Base-by-base conservation (phyloP, 2,113 vertebrate genomes). In the Garra rufa region DNA sequence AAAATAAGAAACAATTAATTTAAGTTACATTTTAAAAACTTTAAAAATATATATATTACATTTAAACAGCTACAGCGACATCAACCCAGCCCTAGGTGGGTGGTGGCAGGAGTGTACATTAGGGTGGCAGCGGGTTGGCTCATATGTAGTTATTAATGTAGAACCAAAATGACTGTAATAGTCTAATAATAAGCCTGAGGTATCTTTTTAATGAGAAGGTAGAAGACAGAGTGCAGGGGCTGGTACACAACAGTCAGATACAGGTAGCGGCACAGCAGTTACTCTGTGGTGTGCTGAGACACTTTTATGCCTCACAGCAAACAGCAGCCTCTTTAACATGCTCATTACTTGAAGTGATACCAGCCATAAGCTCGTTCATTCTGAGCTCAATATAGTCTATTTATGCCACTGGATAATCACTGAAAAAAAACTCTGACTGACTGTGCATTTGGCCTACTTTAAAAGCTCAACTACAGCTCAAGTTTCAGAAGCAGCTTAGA, bases 171-270 rank as follows among this genome's bases (percentile, higher is more conserved):
- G 43, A 50, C 26, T n/a, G 41, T 81, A 30, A 50, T 48, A 81
- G 78, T 67, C 59, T 34, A 61, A 78, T 63, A 81, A 50, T 50
- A 81, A 67, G 61, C 78, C 43, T 30, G 43, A 46, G 61, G 61
- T n/a, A 67, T 21, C 24, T 65, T 48, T 81, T 81, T 81, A 81
- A 81, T 81, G 78, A 81, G 61, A 46, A n/a, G 61, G 78, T 50
- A 81, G 78, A 81, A 67, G 61, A 52, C 73, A 50, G 24, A 81
- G 43, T 9, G 78, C 78, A 48, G 26, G 19, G 43, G 61, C 43
- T 81, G 61, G 24, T 65, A 67, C 78, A 67, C 34, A 59, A n/a
- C 34, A 73, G 69, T 73, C 69, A 44, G 41, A 44, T 44, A 46
- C 15, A 46, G n/a, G n/a, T 24, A 73, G 11, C 11, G 13, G 21